These are phyloP conservation scores for Takifugu ocellatus DNA, from an alignment of 2,797 vertebrate species.

Conservation along the genomic window DNA sequence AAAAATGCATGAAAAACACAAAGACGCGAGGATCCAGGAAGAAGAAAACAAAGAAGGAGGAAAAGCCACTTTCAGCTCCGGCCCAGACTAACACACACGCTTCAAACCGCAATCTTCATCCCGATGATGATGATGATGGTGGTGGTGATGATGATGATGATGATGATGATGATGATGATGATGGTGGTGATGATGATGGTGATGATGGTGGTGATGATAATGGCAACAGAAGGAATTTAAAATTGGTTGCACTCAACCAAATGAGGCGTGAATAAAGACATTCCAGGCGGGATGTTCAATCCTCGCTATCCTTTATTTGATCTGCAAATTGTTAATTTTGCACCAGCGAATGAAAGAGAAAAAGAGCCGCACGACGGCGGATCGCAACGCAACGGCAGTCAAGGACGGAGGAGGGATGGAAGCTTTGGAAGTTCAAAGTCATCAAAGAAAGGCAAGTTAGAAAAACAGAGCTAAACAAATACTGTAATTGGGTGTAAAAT, in stretches of 20 bases:
- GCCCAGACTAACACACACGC: too few species aligned
- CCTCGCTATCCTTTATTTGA: conserved; percentile 22
- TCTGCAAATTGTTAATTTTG: conserved; percentile 32
- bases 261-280: conserved; percentile 32
- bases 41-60: neutral
- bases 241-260: neutral
- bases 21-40: conserved; percentile 8
- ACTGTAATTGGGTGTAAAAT: too few species aligned
- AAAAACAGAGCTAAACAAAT: too few species aligned
- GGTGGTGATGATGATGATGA: too few species aligned
- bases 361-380: neutral
- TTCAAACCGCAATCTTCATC: too few species aligned
- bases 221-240: too few species aligned
- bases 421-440: neutral
- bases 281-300: conserved; percentile 16
- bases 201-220: too few species aligned
- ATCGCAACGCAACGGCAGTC: conserved; percentile 8
- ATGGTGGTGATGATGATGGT: too few species aligned
- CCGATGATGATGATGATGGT: too few species aligned
- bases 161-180: too few species aligned
- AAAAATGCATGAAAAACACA: conserved; percentile 5
- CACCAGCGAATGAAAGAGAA: neutral
- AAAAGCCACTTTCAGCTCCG: too few species aligned
- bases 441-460: neutral
- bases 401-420: conserved; percentile 23